Evolutionary conservation across 2,797 vertebrate species (phyloP), one percentile per base, ranked within the genome.

Genomic region (Naso thynnoides): DNA sequence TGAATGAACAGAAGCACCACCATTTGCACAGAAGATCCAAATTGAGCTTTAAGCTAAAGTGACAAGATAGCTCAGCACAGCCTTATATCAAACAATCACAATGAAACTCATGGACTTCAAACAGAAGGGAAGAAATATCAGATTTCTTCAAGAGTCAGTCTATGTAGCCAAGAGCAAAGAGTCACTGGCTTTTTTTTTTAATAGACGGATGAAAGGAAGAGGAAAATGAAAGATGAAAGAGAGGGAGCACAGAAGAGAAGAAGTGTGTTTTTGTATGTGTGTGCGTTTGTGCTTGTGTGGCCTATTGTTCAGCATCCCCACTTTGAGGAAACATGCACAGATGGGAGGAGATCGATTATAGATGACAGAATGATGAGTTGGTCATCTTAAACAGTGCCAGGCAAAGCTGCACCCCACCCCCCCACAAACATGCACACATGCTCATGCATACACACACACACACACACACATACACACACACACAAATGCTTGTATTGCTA

Each of bases 351-450:
- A 89, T 83, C 50, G 75, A 85, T 86, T 67, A 70, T 68, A 41
- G 59, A 68, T 82, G 79, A 91, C 65, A 82, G 68, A 89, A 78
- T 75, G 89, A 92, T 73, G 83, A 86, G 79, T 82, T 79, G 85
- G 85, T 89, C 86, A 87, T 85, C 80, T 71, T 91, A 87, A 91
- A 84, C 71, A 87, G 60, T 72, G 76, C 66, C 91, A 90, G 85
- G 41, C 85, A 57, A 44, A 66, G 61, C 62, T 54, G 16, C 9
- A 57, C 8, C 52, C 72, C 29, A 48, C 24, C 66, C 44, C 53
- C 14, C 57, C 48, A 39, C 38, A 33, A 6, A 33, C 31, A 33
- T 6, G 9, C 31, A 33, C 6, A 33, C 31, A 33, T 1, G 31
- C 31, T 33, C 31, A 33, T 10, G 10, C 33, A 33, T 10, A 31